These are phyloP conservation scores for Lithophane socia DNA, from an alignment of 2,888 invertebrate species.

Conservation along the genomic window DNA sequence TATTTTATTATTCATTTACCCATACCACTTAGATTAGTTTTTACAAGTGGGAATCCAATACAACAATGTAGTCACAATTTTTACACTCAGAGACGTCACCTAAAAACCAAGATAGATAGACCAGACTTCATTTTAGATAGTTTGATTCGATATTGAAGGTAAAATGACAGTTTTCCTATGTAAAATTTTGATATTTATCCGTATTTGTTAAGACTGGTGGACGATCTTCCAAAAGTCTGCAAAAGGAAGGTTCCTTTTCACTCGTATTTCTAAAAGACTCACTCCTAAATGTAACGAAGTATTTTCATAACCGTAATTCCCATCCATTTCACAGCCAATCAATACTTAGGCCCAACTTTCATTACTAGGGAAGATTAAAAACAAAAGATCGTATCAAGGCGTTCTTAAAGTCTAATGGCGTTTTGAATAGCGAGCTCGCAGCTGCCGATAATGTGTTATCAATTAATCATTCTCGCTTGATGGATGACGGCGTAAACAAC, in stretches of 20 bases:
- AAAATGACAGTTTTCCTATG: background rate
- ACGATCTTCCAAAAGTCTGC: background rate
- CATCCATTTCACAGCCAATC: conserved; percentile 47
- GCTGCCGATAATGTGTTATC: conserved; percentile 79
- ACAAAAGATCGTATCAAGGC: conserved; percentile 63
- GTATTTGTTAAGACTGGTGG: no score
- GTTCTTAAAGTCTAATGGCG: conserved; percentile 71
- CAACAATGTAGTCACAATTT: no score
- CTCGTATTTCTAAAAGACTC: background rate
- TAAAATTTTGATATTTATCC: background rate
- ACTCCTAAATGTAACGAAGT: background rate
- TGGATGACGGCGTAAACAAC: conserved; percentile 77
- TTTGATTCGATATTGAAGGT: background rate
- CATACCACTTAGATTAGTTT: no score
- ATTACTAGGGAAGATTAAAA: conserved; percentile 61
- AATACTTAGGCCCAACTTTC: conserved; percentile 58
- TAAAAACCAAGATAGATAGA: no score
- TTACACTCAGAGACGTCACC: no score
- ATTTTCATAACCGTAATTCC: conserved; percentile 29
- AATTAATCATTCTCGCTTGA: conserved; percentile 79
- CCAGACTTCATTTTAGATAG: no score
- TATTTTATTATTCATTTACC: no score
- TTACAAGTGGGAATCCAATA: no score
- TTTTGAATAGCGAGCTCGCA: conserved; percentile 70
- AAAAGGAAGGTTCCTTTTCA: background rate